Percentiles rank a stretch among this genome's conserved stretches.
Conservation (phyloP, 1,140 invertebrate species). For the Orius insidiosus region DNA sequence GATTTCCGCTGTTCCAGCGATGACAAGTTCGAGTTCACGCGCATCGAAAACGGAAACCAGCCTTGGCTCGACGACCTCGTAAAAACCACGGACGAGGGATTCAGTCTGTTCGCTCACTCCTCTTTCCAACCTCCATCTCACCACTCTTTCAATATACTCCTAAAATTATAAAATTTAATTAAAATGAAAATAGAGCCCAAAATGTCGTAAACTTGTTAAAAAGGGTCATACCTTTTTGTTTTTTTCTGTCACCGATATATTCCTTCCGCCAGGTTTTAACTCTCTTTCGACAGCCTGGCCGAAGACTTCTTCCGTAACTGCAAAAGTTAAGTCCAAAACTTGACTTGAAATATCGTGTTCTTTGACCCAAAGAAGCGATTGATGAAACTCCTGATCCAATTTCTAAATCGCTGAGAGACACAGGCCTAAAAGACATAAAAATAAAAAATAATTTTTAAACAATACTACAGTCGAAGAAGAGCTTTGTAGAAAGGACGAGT, state of each 20-base stretch:
- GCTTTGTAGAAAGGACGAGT: slow-evolving; percentile 94
- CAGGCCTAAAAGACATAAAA: slow-evolving; percentile 57
- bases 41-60: slow-evolving; percentile 90
- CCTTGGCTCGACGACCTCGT: slow-evolving; percentile 87
- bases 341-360: slow-evolving; percentile 68
- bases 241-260: slow-evolving; percentile 79
- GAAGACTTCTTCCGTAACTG: slow-evolving; percentile 63
- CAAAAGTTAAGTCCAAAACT: slow-evolving; percentile 59
- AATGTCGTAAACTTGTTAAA: too few relatives aligned
- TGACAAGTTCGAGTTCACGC: slow-evolving; percentile 83
- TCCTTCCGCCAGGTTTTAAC: slow-evolving; percentile 78
- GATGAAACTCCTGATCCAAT: slow-evolving; percentile 87
- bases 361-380: slow-evolving; percentile 85
- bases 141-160: slow-evolving; percentile 86
- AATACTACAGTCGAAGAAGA: slow-evolving; percentile 57
- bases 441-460: slow-evolving; percentile 5
- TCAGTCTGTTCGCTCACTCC: slow-evolving; percentile 90
- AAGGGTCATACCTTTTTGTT: slow-evolving; percentile 90
- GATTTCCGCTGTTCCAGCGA: slow-evolving; percentile 91
- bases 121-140: slow-evolving; percentile 83
- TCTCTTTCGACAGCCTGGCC: slow-evolving; percentile 76
- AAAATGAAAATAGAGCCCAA: too few relatives aligned
- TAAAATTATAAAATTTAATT: slow-evolving; percentile 22
- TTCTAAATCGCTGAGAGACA: slow-evolving; percentile 81
- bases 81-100: slow-evolving; percentile 82